phyloP scores from a whole-genome alignment of 2,797 vertebrate genomes.

The Enteromius thamalakanensis region DNA sequence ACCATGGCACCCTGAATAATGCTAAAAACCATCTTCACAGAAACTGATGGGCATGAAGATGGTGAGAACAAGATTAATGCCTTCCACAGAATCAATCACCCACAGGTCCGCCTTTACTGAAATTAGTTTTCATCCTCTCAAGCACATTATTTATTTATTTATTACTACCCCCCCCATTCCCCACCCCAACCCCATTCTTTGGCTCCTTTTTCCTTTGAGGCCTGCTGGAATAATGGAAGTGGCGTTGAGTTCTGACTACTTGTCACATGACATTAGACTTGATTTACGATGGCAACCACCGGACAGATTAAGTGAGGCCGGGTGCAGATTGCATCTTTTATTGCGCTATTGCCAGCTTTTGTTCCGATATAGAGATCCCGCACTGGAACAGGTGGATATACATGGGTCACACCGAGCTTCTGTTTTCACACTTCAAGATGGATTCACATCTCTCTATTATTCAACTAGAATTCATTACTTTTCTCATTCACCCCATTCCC shows the following conservation, averaged over 20 bases:
- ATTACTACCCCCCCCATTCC: constrained; percentile 27
- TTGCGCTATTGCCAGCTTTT: constrained; percentile 45
- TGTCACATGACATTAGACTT: constrained; percentile 62
- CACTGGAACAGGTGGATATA: constrained; percentile 1
- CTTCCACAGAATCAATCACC: constrained; percentile 61
- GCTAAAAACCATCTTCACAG: constrained; percentile 46
- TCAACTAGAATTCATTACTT: constrained; percentile 8
- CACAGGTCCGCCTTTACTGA: constrained; percentile 56
- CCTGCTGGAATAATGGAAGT: constrained; percentile 61
- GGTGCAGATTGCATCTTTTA: constrained; percentile 53
- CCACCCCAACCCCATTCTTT: constrained; percentile 24
- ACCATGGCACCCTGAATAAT: constrained; percentile 20
- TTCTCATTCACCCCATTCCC: constrained; percentile 1
- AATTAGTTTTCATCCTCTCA: constrained; percentile 59
- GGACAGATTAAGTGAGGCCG: constrained; percentile 60
- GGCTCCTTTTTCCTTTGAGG: constrained; percentile 45
- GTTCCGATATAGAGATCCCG: constrained; percentile 22
- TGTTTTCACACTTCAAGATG: constrained; percentile 25
- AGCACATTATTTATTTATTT: constrained; percentile 59
- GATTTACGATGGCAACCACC: constrained; percentile 64
- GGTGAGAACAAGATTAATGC: constrained; percentile 61
- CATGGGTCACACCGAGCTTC: neutral
- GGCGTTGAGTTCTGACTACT: constrained; percentile 61
- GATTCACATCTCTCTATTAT: constrained; percentile 3
- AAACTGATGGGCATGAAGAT: constrained; percentile 55